phyloP scores from a whole-genome alignment of 2,797 vertebrate species.

The Hydrophis major region DNA sequence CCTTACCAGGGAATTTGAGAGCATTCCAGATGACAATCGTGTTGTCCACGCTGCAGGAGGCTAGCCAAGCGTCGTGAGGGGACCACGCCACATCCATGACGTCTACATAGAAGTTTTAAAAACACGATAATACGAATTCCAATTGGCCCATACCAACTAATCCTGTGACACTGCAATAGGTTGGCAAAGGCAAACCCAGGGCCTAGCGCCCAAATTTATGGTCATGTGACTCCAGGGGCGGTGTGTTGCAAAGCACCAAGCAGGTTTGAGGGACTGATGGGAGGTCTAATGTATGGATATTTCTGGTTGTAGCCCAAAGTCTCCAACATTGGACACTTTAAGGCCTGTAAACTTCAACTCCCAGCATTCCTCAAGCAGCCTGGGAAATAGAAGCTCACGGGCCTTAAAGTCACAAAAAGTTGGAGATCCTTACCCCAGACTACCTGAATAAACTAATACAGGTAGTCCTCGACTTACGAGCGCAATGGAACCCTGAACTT shows the following conservation, averaged over 20 bases:
- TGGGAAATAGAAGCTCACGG: not conserved
- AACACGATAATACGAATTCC: not conserved
- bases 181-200: too few species aligned
- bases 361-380: not conserved
- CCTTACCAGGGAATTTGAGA: constrained; percentile 92
- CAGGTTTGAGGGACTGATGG: not conserved
- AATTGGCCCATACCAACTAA: not conserved
- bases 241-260: not conserved
- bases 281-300: not conserved
- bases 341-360: not conserved
- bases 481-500: too few species aligned
- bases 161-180: not conserved
- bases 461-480: too few species aligned
- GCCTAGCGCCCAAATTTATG: too few species aligned
- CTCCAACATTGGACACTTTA: not conserved
- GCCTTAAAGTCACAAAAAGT: not conserved
- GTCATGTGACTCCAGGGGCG: too few species aligned
- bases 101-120: constrained; percentile 72
- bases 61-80: constrained; percentile 95
- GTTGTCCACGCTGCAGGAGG: constrained; percentile 98
- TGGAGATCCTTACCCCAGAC: not conserved
- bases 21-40: constrained; percentile 99
- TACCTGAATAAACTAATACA: not conserved
- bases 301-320: not conserved
- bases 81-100: constrained; percentile 99